Base-by-base conservation (phyloP, 2,113 vertebrate genomes). In the Meriones unguiculatus region DNA sequence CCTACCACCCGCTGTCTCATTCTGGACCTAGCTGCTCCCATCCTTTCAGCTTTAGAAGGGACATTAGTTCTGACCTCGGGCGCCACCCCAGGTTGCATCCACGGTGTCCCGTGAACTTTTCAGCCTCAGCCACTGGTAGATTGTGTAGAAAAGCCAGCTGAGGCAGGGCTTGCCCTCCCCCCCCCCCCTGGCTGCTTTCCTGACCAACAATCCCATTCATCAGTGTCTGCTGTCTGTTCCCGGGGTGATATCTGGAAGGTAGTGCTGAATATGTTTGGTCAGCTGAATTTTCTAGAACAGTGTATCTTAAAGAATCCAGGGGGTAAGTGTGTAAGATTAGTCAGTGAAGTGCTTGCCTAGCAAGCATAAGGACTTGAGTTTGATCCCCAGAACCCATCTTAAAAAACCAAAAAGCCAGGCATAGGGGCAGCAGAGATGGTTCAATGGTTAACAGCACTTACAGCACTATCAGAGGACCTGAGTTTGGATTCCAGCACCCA, bases 41-140 rank as follows among this genome's bases (percentile, higher is more conserved):
- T 72, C 22, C 28, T 77, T 81, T 87, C 35, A 76, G 70, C n/a
- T 75, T 96, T 52, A 89, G 67, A 94, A 94, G 30, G 12, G 7
- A 5, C 76, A 38, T 87, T 69, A 75, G 46, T 24, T 95, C 14
- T 95, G 73, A 15, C 30, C 41, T 90, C 28, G 41, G 57, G 28
- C 2, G 35, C 17, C 8, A 59, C 7, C 62, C 73, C 78, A 22
- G 14, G 54, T 65, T 88, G 30, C 22, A 32, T 59, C 82, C 52
- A 13, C 4, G 75, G 50, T 84, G 59, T 62, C 25, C 50, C 38
- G 30, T 46, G 35, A 17, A 89, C 72, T 32, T 81, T 17, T 95
- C 77, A 38, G 41, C 22, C 22, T 72, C 11, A 50, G 17, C 3
- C 0, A 0, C 46, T 7, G 24, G 50, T 0, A 13, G 59, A 77